Evolutionary conservation across 2,888 invertebrate species (phyloP), one percentile per base, ranked within the genome.

Genomic region (Morpho helenor): DNA sequence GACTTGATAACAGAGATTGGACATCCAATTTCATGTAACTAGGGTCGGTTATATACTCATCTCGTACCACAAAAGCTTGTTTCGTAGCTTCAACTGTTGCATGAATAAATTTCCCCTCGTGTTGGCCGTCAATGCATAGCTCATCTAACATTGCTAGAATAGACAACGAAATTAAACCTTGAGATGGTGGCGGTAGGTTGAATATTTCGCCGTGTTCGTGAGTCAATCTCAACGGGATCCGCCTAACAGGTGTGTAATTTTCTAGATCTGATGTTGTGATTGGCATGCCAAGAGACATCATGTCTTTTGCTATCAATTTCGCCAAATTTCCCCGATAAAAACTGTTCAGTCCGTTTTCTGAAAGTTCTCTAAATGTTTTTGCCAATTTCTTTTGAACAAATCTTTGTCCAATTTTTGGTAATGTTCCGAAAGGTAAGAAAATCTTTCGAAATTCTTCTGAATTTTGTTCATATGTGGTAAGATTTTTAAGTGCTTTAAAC

Each of bases 121-220:
- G 66, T 61, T 76, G 70, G 43, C 84, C 84, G 65, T 82, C 75
- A 56, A 86, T 74, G 41, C 77, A 69, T 62, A 88, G 71, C 60
- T 78, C 77, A 44, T 89, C 87, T 63, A 88, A 70, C 16, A 88
- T 75, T 42, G 84, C 86, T 46, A 88, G 77, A 59, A 89, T 75
- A 7, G 77, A 69, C 47, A 89, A 66, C 1, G 87, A 88, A 63
- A 81, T 77, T 65, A 83, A 62, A 6, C 89, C 89, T 71, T 88
- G 87, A n/a, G 89, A 82, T n/a, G 89, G 89, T 43, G 89, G 87
- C 41, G 88, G 87, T 61, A 77, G 65, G 64, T 89, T 88, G 52
- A 74, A 83, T 56, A 89, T 49, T 55, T 84, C 82, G 0, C 86
- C 87, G 48, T 76, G 68, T 45, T 73, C 77, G 57, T 86, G 87